Base-by-base conservation (phyloP, 1,140 invertebrate species). In the Frieseomelitta varia region DNA sequence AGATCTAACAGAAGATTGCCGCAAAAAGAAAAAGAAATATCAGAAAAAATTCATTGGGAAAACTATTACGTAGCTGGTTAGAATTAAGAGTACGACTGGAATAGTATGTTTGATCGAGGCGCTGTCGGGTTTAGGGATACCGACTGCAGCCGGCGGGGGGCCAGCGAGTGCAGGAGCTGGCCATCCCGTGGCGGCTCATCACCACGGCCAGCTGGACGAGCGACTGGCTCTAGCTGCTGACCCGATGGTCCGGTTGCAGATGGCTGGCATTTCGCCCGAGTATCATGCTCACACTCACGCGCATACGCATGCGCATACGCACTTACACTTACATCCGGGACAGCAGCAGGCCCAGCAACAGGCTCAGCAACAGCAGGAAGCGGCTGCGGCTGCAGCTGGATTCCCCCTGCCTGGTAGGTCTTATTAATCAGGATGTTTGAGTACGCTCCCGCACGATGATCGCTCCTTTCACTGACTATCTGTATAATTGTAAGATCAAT, bases 261-360 rank as follows among this genome's bases (percentile, higher is more conserved):
- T 98, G 97, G 97, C 97, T 87, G 97, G 97, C 90, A 97, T 97
- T 88, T 97, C 96, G 89, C 97, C 96, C 82, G 97, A 97, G 94
- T 97, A 97, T 94, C 97, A 97, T 93, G 97, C 97, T 88, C 97
- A 98, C 93, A 97, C 97, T 80, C 97, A 98, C 93, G 97, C 97
- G 76, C 97, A 98, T 95, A 97, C 97, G 89, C 98, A 98, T 95
- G 97, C 98, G 90, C 98, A 99, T 96, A 97, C 97, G 89, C 98
- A 98, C 96, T 97, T 98, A 92, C 98, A 98, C 95, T 96, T 98
- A 92, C 97, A 98, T 95, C 97, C 97, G 90, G 97, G 97, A 93
- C 97, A 97, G 95, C 97, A 98, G 94, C 96, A 97, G 92, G 97
- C 96, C 85, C 96, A 96, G 94, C 96, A 97, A 92, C 96, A 97